phyloP scores from a whole-genome alignment of 2,113 vertebrate genomes.

The Gavialis gangeticus region DNA sequence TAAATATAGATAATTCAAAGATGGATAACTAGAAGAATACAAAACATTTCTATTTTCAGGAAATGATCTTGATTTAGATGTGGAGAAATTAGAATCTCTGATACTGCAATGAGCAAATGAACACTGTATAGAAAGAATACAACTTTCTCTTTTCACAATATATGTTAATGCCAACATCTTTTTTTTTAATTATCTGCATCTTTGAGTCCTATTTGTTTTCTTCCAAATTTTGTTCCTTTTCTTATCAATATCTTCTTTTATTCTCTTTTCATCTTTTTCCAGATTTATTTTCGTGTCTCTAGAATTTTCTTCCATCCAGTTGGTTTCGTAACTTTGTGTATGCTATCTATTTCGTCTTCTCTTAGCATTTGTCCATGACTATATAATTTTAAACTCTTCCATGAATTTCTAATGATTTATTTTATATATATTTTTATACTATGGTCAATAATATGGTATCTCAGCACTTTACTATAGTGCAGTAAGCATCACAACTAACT shows the following conservation, averaged over 20 bases:
- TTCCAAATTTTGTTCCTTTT: not conserved
- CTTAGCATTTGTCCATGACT: not conserved
- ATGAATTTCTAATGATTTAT: not conserved
- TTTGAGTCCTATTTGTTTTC: not conserved
- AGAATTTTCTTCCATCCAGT: conserved; percentile 13
- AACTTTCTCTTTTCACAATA: not conserved
- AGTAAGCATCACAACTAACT: not conserved
- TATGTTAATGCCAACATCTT: not conserved
- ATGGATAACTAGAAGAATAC: not conserved
- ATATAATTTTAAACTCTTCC: not conserved
- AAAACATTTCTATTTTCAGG: not conserved
- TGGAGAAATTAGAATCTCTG: conserved; percentile 20
- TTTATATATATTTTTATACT: not conserved
- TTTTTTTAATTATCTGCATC: not conserved
- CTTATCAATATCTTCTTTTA: not conserved
- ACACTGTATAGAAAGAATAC: not conserved
- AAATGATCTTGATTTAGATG: not conserved
- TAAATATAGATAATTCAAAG: not conserved
- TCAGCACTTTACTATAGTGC: not conserved
- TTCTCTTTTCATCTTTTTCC: not conserved
- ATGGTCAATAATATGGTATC: not conserved
- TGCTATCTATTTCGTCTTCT: not conserved
- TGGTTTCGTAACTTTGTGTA: not conserved
- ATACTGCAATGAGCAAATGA: not conserved
- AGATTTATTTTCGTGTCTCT: not conserved